A percentile compares a stretch with the other conserved stretches of the same genome.
Conservation (phyloP, 2,113 vertebrate genomes). For the Callospermophilus lateralis region DNA sequence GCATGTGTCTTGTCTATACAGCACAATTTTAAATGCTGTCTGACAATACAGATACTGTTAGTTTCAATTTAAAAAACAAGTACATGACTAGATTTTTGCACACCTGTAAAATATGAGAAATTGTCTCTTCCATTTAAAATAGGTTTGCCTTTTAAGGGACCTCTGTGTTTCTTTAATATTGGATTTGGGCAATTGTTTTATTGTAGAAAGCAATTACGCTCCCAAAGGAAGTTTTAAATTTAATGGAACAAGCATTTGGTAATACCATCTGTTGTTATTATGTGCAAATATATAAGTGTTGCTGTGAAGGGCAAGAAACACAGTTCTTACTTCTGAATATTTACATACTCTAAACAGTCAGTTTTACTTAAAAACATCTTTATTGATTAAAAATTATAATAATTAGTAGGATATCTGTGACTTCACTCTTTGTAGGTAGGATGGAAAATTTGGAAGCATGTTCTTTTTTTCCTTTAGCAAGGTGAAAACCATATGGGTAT, state of each 20-base stretch:
- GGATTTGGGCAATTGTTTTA: slow-evolving; percentile 64
- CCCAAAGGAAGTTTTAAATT: slow-evolving; percentile 72
- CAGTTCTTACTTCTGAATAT: slow-evolving; percentile 11
- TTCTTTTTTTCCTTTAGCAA: neutral
- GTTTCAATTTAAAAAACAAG: slow-evolving; percentile 48
- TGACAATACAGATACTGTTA: slow-evolving; percentile 1
- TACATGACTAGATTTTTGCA: neutral
- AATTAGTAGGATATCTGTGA: neutral
- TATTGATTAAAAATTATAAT: neutral
- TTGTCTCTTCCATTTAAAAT: slow-evolving; percentile 51
- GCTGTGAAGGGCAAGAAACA: slow-evolving; percentile 50
- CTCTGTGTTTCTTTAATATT: slow-evolving; percentile 64
- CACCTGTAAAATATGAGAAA: slow-evolving; percentile 42
- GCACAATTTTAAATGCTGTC: neutral
- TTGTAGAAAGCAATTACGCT: slow-evolving; percentile 64
- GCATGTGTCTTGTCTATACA: neutral
- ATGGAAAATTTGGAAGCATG: neutral
- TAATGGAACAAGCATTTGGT: slow-evolving; percentile 72
- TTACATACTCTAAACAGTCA: neutral
- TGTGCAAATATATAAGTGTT: slow-evolving; percentile 59
- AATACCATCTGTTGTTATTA: slow-evolving; percentile 74
- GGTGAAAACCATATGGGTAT: neutral
- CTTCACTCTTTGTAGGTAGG: neutral
- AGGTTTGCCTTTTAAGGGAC: slow-evolving; percentile 47
- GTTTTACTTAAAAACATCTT: neutral